Conservation (phyloP, 2,113 vertebrate species). For the Numida meleagris region DNA sequence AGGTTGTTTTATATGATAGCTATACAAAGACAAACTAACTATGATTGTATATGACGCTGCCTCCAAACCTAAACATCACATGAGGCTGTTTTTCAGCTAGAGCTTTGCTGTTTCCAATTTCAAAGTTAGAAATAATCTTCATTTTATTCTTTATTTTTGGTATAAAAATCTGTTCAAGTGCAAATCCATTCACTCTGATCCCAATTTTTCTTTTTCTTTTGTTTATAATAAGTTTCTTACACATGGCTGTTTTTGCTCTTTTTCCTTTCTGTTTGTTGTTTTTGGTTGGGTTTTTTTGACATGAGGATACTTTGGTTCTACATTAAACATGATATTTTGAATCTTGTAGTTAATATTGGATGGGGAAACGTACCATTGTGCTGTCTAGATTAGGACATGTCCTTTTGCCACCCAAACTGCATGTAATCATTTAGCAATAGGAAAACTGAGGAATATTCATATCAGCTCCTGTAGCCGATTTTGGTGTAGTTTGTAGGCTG, state of each 20-base stretch:
- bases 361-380: not conserved
- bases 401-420: not conserved
- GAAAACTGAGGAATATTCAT: conserved; percentile 55
- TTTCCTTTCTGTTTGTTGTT: not conserved
- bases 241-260: not conserved
- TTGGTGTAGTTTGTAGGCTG: conserved; percentile 48
- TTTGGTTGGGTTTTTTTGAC: not conserved
- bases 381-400: conserved; percentile 37
- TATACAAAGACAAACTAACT: conserved; percentile 10
- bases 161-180: not conserved
- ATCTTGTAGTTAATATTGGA: not conserved
- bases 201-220: not conserved
- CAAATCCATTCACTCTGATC: not conserved
- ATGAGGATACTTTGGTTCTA: not conserved
- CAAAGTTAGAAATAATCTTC: not conserved
- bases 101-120: not conserved
- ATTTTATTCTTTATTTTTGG: not conserved
- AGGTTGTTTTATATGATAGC: not conserved
- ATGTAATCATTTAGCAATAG: conserved; percentile 1
- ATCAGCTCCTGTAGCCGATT: conserved; percentile 28
- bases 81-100: not conserved
- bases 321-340: not conserved
- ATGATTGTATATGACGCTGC: not conserved
- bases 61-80: not conserved
- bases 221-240: not conserved